phyloP scores from a whole-genome alignment of 2,888 invertebrate genomes.

The Amaurobius ferox region DNA sequence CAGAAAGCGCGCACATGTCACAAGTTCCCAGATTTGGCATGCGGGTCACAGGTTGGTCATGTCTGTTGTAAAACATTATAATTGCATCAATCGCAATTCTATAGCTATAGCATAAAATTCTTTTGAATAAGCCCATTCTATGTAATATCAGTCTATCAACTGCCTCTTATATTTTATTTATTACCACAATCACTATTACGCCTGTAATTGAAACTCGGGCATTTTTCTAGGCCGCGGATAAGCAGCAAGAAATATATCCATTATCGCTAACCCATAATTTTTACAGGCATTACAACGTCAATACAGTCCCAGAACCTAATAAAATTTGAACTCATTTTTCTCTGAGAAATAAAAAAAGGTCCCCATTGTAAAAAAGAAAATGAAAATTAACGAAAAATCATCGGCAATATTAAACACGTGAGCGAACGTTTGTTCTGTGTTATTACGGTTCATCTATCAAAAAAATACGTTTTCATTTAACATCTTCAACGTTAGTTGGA shows the following conservation, averaged over 20 bases:
- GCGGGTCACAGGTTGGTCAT: too few species aligned
- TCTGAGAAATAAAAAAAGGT: not conserved
- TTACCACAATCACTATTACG: not conserved
- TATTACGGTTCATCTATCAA: slow-evolving; percentile 64
- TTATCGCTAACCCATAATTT: slow-evolving; percentile 53
- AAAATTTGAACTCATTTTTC: slow-evolving; percentile 41
- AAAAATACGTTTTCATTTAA: slow-evolving; percentile 43
- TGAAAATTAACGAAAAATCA: slow-evolving; percentile 46
- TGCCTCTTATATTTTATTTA: slow-evolving; percentile 11
- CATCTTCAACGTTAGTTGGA: slow-evolving; percentile 28
- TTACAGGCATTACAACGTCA: slow-evolving; percentile 28
- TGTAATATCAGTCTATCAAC: not conserved
- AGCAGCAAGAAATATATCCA: slow-evolving; percentile 21
- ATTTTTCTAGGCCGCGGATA: not conserved
- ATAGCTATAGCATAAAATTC: too few species aligned
- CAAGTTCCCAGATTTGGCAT: too few species aligned
- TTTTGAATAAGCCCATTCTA: too few species aligned
- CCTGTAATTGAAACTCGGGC: not conserved
- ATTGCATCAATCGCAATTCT: too few species aligned
- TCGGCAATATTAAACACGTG: slow-evolving; percentile 47
- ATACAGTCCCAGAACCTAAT: not conserved
- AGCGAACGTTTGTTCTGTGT: slow-evolving; percentile 43
- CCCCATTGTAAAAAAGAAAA: slow-evolving; percentile 20
- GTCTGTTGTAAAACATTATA: too few species aligned
- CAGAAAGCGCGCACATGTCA: too few species aligned